Evolutionary conservation across 2,113 vertebrate genomes (phyloP).

Genomic region (Hepsetus odoe): DNA sequence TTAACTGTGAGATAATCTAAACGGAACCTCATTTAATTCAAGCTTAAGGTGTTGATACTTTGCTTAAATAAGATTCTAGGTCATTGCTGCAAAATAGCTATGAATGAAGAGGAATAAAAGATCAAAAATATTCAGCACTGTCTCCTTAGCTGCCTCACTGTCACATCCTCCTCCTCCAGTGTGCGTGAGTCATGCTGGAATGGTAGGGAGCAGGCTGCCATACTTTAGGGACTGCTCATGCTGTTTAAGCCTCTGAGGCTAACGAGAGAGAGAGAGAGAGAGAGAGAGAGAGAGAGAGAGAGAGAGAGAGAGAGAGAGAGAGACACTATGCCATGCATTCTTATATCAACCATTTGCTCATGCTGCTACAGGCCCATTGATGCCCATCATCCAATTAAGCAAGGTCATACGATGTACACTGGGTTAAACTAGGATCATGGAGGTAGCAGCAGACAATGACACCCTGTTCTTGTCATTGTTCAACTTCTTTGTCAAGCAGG

Average conservation of each 20-base stretch:
- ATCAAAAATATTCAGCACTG: not conserved
- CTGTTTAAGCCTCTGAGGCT: conserved; percentile 9
- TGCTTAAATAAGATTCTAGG: not conserved
- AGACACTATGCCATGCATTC: not conserved
- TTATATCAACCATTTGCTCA: not conserved
- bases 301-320: not conserved
- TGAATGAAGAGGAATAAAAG: not conserved
- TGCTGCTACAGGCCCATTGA: not conserved
- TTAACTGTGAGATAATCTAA: not conserved
- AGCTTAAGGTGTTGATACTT: not conserved
- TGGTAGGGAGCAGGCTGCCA: not conserved
- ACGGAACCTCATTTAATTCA: not conserved
- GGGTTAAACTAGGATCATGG: conserved; percentile 4
- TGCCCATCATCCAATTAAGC: not conserved
- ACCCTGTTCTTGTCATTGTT: not conserved
- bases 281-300: not conserved
- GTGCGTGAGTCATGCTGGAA: conserved; percentile 16
- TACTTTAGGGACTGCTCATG: not conserved
- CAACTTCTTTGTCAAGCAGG: not conserved
- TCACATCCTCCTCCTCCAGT: not conserved
- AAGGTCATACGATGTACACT: not conserved
- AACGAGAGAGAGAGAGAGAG: not conserved
- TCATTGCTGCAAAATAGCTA: too few relatives aligned
- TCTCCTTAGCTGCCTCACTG: conserved; percentile 4
- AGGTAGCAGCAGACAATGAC: not conserved